A percentile compares a stretch with the other conserved stretches of the same genome.
Conservation (phyloP, 2,888 invertebrate species). For the Pyrochroa serraticornis region DNA sequence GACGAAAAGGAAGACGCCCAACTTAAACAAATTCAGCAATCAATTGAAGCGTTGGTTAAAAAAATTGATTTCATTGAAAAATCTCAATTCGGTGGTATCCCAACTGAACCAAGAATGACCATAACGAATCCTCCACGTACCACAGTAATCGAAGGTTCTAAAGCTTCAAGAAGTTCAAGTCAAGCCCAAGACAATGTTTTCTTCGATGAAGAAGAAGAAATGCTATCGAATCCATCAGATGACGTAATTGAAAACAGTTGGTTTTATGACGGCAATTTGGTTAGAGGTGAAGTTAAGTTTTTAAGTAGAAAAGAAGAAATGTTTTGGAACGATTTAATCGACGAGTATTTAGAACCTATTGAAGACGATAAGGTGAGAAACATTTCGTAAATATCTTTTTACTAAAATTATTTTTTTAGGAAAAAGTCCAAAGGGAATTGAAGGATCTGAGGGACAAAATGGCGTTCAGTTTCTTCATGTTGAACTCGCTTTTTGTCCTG, state of each 20-base stretch:
- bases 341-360: constrained; percentile 76
- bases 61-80: constrained; percentile 58
- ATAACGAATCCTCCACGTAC: constrained; percentile 1
- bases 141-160: constrained; percentile 38
- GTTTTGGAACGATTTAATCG: constrained; percentile 81
- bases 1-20: constrained; percentile 58
- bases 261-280: constrained; percentile 72
- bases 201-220: constrained; percentile 39
- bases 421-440: constrained; percentile 57
- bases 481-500: constrained; percentile 77
- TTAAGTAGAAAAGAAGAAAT: constrained; percentile 69
- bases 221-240: constrained; percentile 65
- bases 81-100: constrained; percentile 18
- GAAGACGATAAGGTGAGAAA: constrained; percentile 65
- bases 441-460: constrained; percentile 70
- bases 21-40: constrained; percentile 50
- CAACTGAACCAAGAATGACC: constrained; percentile 12
- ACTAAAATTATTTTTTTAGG: constrained; percentile 43
- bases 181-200: constrained; percentile 1
- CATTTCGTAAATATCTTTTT: constrained; percentile 17
- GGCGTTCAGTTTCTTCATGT: constrained; percentile 74
- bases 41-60: constrained; percentile 56
- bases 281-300: constrained; percentile 69
- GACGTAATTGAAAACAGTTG: constrained; percentile 58
- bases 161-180: constrained; percentile 27